phyloP scores from a whole-genome alignment of 2,888 invertebrate genomes.

The Sepioteuthis lessoniana region DNA sequence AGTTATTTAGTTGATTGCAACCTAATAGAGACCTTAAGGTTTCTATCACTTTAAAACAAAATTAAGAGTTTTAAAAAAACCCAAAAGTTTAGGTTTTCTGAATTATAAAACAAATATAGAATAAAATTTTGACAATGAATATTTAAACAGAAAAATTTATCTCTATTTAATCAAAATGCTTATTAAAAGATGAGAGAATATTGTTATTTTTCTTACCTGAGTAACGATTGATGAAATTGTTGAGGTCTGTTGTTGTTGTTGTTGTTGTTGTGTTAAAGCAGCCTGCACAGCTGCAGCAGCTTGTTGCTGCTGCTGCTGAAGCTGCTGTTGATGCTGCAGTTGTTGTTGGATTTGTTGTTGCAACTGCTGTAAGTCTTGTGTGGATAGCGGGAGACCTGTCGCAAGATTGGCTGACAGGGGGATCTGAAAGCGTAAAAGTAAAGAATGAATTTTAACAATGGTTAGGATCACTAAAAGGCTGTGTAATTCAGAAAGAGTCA shows the following conservation, averaged over 20 bases:
- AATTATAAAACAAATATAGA: too few species aligned
- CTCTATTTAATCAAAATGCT: too few species aligned
- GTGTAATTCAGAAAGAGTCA: background rate
- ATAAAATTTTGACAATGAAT: too few species aligned
- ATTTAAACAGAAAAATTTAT: too few species aligned
- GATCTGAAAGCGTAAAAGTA: background rate
- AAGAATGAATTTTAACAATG: too few species aligned
- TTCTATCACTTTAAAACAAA: too few species aligned
- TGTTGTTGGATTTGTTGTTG: constrained; percentile 51
- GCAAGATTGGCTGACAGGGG: constrained; percentile 41
- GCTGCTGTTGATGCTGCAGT: constrained; percentile 44
- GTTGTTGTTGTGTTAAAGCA: constrained; percentile 46
- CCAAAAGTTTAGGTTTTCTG: too few species aligned
- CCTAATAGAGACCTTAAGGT: too few species aligned
- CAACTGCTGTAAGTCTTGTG: constrained; percentile 50
- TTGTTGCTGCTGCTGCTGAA: constrained; percentile 37
- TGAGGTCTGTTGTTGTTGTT: constrained; percentile 49
- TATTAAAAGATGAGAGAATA: too few species aligned
- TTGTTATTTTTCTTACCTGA: background rate
- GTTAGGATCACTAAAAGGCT: too few species aligned
- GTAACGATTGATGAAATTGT: background rate
- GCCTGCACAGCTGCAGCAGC: constrained; percentile 39
- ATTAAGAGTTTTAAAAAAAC: too few species aligned
- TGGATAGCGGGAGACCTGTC: constrained; percentile 40
- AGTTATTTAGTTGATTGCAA: too few species aligned